Evolutionary conservation across 2,113 vertebrate species (phyloP), one percentile per base, ranked within the genome.

Genomic region (Spheniscus mendiculus): DNA sequence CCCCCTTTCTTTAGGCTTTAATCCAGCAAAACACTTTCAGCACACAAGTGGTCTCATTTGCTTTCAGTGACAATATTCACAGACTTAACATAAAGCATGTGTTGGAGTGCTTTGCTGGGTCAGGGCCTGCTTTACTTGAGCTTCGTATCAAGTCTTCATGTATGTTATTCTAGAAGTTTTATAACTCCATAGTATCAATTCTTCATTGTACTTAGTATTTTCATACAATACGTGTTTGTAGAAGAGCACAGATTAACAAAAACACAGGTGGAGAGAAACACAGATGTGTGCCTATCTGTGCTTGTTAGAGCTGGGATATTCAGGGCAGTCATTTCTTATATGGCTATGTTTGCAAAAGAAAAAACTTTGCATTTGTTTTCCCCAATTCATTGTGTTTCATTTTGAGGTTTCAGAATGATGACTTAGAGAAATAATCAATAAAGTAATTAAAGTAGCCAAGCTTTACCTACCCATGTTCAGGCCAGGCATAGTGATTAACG

Each of bases 41-140:
- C 58, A 70, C 88, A 81, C 72, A 90, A 96, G 92, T 89, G 76
- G 50, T 94, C 74, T 97, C 90, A 88, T 93, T 97, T 97, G 83
- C 92, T 95, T 97, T 97, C 95, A 94, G 83, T 73, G 83, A 66
- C 87, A 92, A 94, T 88, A 77, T 94, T 93, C 93, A 81, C 80
- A 97, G 87, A 38, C 79, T 92, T 96, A 86, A 91, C 88, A 93
- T 87, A 88, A 95, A 97, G 90, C 92, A 90, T 90, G 83, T 95
- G 95, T 83, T 95, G 82, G 62, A 92, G 82, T 88, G 82, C 67
- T 93, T 80, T 88, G 58, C 81, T 93, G 70, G 81, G 95, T 96
- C 85, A 94, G 84, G 53, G 58, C 73, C 85, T 90, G 76, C 62
- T 66, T 82, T 94, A 69, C 58, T 92, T 70, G 88, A 86, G 74